Conservation (phyloP, 2,888 invertebrate species). For the Harmothoe impar region DNA sequence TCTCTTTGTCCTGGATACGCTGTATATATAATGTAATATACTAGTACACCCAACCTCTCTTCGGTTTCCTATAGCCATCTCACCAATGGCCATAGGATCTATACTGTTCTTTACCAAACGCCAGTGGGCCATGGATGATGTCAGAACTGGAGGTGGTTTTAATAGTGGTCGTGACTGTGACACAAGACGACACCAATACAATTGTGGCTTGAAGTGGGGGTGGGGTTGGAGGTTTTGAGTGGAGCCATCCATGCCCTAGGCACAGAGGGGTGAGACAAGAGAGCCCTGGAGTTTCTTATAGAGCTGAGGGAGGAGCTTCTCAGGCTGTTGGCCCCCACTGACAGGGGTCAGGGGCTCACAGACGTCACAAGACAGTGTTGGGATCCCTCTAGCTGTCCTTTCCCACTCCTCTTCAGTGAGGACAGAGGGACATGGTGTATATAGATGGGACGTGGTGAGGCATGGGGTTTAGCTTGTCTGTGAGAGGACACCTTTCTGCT, state of each 20-base stretch:
- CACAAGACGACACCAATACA: background rate
- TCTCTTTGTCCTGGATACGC: too few relatives aligned
- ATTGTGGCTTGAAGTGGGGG: background rate
- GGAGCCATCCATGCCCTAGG: background rate
- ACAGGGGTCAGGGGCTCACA: slow-evolving; percentile 39
- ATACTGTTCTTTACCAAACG: too few relatives aligned
- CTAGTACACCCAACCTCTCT: too few relatives aligned
- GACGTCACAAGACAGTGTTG: slow-evolving; percentile 11
- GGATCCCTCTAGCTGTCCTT: background rate
- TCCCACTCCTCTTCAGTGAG: background rate
- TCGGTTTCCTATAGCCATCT: too few relatives aligned
- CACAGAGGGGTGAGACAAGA: background rate
- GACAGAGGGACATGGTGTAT: background rate
- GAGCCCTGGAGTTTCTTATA: background rate
- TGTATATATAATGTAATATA: too few relatives aligned
- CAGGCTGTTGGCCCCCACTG: background rate
- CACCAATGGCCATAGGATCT: too few relatives aligned
- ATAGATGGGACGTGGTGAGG: background rate
- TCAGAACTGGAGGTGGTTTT: too few relatives aligned
- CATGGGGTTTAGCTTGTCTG: background rate
- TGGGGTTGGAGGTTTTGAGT: background rate
- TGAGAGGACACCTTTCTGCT: background rate
- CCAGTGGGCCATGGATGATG: too few relatives aligned
- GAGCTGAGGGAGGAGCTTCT: background rate
- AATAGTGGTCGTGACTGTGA: background rate